Percentiles rank a stretch among this genome's conserved stretches.
These are phyloP conservation scores for Mythimna ferrago DNA, from an alignment of 2,888 invertebrate species.

Conservation along the genomic window DNA sequence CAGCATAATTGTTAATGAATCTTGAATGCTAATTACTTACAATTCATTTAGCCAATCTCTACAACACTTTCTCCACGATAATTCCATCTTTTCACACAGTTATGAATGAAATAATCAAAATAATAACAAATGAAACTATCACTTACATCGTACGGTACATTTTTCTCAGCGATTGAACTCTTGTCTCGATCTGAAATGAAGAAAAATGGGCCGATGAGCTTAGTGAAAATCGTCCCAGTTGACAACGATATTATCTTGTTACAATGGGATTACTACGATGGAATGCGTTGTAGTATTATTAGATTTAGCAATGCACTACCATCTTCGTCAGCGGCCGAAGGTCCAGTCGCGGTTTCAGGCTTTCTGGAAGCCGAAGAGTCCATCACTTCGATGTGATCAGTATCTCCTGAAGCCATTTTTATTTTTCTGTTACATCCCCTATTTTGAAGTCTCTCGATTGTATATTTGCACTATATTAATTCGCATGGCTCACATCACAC, in stretches of 20 bases:
- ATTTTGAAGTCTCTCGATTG: constrained; percentile 82
- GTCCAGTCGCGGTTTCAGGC: constrained; percentile 90
- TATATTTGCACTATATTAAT: constrained; percentile 82
- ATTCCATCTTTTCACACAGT: constrained; percentile 52
- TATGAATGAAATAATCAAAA: constrained; percentile 74
- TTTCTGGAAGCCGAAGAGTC: constrained; percentile 92
- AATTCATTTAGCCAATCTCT: constrained; percentile 49
- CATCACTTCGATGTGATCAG: constrained; percentile 94
- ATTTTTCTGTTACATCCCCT: constrained; percentile 87
- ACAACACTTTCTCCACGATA: constrained; percentile 59
- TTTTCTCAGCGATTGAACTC: constrained; percentile 91
- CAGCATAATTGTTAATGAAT: constrained; percentile 67
- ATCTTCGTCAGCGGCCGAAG: constrained; percentile 91
- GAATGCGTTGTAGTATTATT: constrained; percentile 75
- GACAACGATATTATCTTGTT: constrained; percentile 63
- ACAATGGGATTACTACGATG: constrained; percentile 74
- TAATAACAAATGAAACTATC: constrained; percentile 66
- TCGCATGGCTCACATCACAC: constrained; percentile 88
- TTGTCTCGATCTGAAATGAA: constrained; percentile 91
- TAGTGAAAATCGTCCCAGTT: constrained; percentile 70
- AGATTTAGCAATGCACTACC: constrained; percentile 86
- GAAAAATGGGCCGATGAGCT: constrained; percentile 76
- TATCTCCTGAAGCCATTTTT: constrained; percentile 96
- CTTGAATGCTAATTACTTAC: constrained; percentile 69
- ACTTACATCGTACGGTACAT: constrained; percentile 92